phyloP scores from a whole-genome alignment of 2,113 vertebrate species.

The Chaetodon trifascialis region DNA sequence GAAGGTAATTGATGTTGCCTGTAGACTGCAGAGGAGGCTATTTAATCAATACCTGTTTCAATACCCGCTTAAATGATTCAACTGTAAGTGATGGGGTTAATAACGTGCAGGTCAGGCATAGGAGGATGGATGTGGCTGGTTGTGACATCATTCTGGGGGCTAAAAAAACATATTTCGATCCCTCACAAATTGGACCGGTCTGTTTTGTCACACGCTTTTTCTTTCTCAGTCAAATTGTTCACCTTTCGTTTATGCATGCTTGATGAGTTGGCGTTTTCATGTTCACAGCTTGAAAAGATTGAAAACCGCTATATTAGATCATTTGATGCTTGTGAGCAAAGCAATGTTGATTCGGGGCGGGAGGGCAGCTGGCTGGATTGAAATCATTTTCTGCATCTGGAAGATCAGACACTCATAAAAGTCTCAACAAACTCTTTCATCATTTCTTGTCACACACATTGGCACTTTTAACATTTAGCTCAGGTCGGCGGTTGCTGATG shows the following conservation, averaged over 20 bases:
- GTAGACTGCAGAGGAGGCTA: slow-evolving; percentile 13
- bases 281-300: slow-evolving; percentile 1
- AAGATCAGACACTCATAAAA: slow-evolving; percentile 28
- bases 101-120: not conserved
- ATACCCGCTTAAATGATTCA: slow-evolving; percentile 26
- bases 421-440: not conserved
- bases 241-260: slow-evolving; percentile 10
- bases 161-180: slow-evolving; percentile 7
- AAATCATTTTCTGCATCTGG: slow-evolving; percentile 23
- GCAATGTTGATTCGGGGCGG: not conserved
- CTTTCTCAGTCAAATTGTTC: slow-evolving; percentile 7
- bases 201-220: not conserved
- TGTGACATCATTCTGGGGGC: not conserved
- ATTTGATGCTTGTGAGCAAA: slow-evolving; percentile 13
- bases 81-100: slow-evolving; percentile 26
- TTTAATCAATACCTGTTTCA: slow-evolving; percentile 44
- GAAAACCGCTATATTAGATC: slow-evolving; percentile 9
- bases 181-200: not conserved
- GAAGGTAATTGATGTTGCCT: slow-evolving; percentile 48
- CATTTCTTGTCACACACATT: not conserved
- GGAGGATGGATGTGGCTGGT: not conserved
- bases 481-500: slow-evolving; percentile 19
- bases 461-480: slow-evolving; percentile 3
- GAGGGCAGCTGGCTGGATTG: not conserved
- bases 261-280: not conserved